Percentiles rank a stretch among this genome's conserved stretches.
These are phyloP conservation scores for Melanotaenia duboulayi DNA, from an alignment of 2,113 vertebrate species.

Conservation along the genomic window DNA sequence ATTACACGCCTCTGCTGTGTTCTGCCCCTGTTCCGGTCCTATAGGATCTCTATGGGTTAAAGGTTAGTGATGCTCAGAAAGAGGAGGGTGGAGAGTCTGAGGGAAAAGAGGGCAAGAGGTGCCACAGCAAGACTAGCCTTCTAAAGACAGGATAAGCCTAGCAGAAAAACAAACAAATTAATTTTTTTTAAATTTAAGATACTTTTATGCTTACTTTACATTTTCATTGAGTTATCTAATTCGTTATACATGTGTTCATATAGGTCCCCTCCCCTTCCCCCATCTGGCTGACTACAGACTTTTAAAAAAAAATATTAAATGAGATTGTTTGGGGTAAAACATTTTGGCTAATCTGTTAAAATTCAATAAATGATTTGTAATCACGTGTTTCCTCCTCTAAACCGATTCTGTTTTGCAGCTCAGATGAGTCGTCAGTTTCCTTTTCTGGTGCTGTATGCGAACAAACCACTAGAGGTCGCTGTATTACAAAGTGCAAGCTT, in stretches of 20 bases:
- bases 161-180: conserved; percentile 32
- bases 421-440: not conserved
- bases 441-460: not conserved
- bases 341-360: not conserved
- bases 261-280: no score
- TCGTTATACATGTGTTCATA: no score
- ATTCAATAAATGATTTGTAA: not conserved
- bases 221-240: no score
- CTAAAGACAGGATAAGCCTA: not conserved
- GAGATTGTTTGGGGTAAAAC: no score
- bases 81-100: conserved; percentile 13
- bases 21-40: conserved; percentile 49
- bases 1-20: conserved; percentile 43
- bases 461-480: conserved; percentile 30
- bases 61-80: conserved; percentile 67
- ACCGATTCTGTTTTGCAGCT: no score
- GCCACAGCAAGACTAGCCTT: conserved; percentile 14
- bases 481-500: not conserved
- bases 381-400: not conserved
- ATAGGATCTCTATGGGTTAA: conserved; percentile 77
- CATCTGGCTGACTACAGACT: no score
- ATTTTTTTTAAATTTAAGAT: not conserved
- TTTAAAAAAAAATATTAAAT: no score
- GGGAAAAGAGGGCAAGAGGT: not conserved
- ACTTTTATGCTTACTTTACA: not conserved